Evolutionary conservation across 2,888 invertebrate genomes (phyloP).

Genomic region (Tipula unca): DNA sequence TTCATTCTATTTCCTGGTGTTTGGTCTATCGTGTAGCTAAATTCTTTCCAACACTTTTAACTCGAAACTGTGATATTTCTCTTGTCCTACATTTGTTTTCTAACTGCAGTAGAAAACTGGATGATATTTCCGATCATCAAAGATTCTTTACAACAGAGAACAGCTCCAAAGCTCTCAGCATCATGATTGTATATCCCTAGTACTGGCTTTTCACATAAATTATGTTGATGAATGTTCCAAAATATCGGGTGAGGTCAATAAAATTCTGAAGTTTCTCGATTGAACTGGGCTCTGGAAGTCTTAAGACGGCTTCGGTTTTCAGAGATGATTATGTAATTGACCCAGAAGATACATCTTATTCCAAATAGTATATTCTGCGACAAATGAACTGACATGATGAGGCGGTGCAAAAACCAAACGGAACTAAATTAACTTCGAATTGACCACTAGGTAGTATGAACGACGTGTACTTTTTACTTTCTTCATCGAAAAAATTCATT

Average conservation of each 20-base stretch:
- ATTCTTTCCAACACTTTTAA: not conserved
- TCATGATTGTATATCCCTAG: not conserved
- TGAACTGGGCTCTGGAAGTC: not conserved
- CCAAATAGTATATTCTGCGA: not conserved
- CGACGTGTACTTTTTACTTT: not conserved
- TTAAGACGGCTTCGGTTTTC: not conserved
- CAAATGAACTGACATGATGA: not conserved
- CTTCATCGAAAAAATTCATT: not conserved
- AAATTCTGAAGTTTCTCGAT: not conserved
- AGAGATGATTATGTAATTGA: not conserved
- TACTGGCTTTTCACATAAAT: not conserved
- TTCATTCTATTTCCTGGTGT: not conserved
- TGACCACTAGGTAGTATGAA: not conserved
- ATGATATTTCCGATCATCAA: not conserved
- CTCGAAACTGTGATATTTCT: not conserved
- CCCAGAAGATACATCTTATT: not conserved
- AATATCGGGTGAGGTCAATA: not conserved
- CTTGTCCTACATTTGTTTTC: not conserved
- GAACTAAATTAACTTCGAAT: not conserved
- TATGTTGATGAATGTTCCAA: not conserved
- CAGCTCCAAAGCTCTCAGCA: not conserved
- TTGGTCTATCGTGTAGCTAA: not conserved
- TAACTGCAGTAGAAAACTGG: not conserved
- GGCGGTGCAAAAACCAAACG: not conserved
- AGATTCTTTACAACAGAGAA: not conserved